A percentile compares a stretch with the other conserved stretches of the same genome.
phyloP scores from a whole-genome alignment of 2,888 invertebrate genomes.

The Rhyacophila evoluta region DNA sequence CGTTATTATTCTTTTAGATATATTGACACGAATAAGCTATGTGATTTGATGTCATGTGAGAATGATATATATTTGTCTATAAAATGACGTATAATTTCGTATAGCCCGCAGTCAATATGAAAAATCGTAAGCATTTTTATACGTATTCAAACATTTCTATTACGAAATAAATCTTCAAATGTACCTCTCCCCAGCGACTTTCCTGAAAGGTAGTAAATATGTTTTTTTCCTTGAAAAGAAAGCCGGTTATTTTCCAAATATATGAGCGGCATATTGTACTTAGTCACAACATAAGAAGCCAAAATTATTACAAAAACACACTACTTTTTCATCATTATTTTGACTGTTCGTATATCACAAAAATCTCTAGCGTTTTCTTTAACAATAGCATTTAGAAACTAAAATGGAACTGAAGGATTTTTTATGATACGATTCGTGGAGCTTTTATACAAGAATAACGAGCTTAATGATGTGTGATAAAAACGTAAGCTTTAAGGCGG shows the following conservation, averaged over 20 bases:
- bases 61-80: too few relatives aligned
- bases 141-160: neutral
- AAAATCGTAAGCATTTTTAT: neutral
- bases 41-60: too few relatives aligned
- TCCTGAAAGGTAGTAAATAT: neutral
- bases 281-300: neutral
- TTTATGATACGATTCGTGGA: neutral
- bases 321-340: neutral
- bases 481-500: neutral
- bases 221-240: neutral
- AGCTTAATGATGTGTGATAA: neutral
- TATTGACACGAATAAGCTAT: too few relatives aligned
- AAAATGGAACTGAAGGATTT: neutral
- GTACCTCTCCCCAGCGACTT: neutral
- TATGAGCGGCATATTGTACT: neutral
- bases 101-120: too few relatives aligned
- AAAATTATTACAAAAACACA: neutral
- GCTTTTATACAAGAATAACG: neutral
- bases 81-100: too few relatives aligned
- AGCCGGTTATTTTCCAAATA: neutral
- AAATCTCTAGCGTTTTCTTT: neutral
- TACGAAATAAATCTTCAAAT: neutral
- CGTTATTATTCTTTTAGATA: too few relatives aligned
- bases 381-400: neutral
- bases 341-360: neutral